Percentiles rank a stretch among this genome's conserved stretches.
phyloP scores from a whole-genome alignment of 2,113 vertebrate genomes.

The Coptodon rendalli region DNA sequence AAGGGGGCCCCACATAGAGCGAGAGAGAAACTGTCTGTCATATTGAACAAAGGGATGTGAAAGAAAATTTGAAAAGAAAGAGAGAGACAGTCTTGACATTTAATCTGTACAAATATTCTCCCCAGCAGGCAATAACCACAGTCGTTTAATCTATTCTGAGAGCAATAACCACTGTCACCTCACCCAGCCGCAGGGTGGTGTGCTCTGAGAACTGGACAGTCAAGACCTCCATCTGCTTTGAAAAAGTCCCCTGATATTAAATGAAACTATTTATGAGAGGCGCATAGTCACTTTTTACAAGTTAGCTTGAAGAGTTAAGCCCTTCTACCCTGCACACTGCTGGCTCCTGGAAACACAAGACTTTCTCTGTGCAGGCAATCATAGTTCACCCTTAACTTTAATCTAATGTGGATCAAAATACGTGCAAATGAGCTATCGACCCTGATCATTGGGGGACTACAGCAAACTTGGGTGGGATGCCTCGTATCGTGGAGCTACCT shows the following conservation, averaged over 20 bases:
- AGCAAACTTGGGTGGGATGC: conserved; percentile 2
- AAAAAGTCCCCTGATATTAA: neutral
- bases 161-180: conserved; percentile 50
- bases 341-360: neutral
- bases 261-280: neutral
- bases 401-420: neutral
- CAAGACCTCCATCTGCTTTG: neutral
- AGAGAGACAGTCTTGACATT: conserved; percentile 65
- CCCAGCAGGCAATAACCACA: conserved; percentile 56
- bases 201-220: neutral
- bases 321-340: neutral
- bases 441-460: neutral
- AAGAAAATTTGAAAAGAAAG: conserved; percentile 63
- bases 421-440: neutral
- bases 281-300: neutral
- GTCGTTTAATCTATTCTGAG: conserved; percentile 37
- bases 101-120: conserved; percentile 70
- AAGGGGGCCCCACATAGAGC: conserved; percentile 64
- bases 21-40: conserved; percentile 77
- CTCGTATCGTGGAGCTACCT: neutral
- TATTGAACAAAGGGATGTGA: conserved; percentile 69
- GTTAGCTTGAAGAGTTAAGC: neutral
- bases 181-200: conserved; percentile 6
- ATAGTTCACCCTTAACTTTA: neutral
- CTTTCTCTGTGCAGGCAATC: neutral